phyloP scores from a whole-genome alignment of 2,797 vertebrate genomes.

The Scyliorhinus canicula region DNA sequence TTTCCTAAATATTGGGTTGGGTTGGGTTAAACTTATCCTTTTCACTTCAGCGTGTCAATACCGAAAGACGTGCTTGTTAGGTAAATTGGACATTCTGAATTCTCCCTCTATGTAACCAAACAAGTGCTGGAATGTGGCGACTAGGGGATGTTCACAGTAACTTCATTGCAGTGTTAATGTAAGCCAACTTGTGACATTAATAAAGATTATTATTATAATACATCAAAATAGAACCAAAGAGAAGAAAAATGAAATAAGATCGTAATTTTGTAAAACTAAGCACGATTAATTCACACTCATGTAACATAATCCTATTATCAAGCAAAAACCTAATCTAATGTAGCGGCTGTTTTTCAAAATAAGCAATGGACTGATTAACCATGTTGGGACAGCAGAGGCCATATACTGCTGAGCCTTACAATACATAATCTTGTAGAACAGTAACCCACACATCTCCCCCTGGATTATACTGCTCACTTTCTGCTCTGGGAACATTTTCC shows the following conservation, averaged over 20 bases:
- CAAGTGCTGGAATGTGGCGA: no score
- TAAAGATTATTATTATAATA: no score
- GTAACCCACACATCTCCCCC: slow-evolving; percentile 43
- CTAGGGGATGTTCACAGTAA: no score
- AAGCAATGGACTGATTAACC: background rate
- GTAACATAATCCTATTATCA: background rate
- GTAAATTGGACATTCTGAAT: no score
- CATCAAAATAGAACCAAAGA: background rate
- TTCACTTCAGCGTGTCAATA: background rate
- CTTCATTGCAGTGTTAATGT: no score
- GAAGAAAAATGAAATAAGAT: slow-evolving; percentile 53
- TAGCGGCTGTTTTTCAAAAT: slow-evolving; percentile 31
- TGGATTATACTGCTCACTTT: slow-evolving; percentile 58
- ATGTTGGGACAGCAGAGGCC: background rate
- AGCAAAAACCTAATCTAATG: background rate
- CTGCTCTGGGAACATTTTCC: slow-evolving; percentile 49
- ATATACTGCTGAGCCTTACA: background rate
- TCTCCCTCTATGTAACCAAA: no score
- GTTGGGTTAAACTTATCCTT: background rate
- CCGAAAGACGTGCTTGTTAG: no score
- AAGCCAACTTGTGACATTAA: no score
- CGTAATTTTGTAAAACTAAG: slow-evolving; percentile 54
- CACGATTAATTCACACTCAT: background rate
- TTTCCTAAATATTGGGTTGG: background rate
- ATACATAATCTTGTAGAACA: background rate